Base-by-base conservation (phyloP, 2,797 vertebrate genomes). In the Eidolon dupreanum region DNA sequence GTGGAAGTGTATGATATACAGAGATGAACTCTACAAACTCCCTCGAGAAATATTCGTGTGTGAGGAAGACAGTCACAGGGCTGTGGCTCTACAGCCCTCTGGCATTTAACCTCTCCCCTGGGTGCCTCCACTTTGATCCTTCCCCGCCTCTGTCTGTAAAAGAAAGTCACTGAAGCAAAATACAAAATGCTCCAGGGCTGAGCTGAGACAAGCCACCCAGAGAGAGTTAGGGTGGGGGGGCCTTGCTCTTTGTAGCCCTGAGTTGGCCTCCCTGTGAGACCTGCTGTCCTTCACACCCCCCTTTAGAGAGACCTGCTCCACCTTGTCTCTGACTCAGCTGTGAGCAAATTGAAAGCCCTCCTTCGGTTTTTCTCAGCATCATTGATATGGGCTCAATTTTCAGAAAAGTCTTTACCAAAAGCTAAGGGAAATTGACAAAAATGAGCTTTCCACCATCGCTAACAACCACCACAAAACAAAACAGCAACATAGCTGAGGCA, bases 91-190 rank as follows among this genome's bases (percentile, higher is more conserved):
- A 49, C 33, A 49, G 49, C 38, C 77, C 71, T 84, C 77, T 82
- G 92, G 81, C 61, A 53, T 90, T 90, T 98, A 63, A 51, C 68
- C 63, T 95, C 65, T 92, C 81, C 77, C 90, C 53, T 11, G 93
- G 77, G 49, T 70, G 33, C 8, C 83, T 63, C 59, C 53, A 43
- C 73, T 97, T 79, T 96, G 94, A 95, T 96, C 90, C 28, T 70
- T 71, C n/a, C 19, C 70, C 71, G 77, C 38, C 38, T 92, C 68
- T 49, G 8, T 90, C 55, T 63, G 77, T 57, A 82, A 82, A 88
- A 92, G 55, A 66, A 78, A 61, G 22, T 85, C 63, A 95, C 43
- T n/a, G 31, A 93, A 71, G 43, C 61, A 63, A 94, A 94, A 71
- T 33, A 86, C 38, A 74, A 84, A 79, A 65, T 24, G 11, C 63